Evolutionary conservation across 1,140 invertebrate genomes (phyloP).

Genomic region (Drosophila orena): DNA sequence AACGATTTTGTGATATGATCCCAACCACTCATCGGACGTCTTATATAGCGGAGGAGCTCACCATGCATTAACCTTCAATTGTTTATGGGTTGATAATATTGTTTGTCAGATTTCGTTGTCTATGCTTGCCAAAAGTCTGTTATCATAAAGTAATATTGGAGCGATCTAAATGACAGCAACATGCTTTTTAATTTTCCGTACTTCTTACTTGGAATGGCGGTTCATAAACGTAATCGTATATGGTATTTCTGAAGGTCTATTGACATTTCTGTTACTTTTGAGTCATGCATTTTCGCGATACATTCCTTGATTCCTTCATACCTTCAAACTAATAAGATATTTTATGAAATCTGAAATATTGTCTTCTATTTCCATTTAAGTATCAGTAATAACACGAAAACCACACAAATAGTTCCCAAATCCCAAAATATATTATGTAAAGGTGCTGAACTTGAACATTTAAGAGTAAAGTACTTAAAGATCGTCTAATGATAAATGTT

Average conservation of each 20-base stretch:
- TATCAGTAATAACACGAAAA: too few relatives aligned
- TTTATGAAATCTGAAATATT: too few relatives aligned
- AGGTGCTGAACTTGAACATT: too few relatives aligned
- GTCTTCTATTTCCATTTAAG: too few relatives aligned
- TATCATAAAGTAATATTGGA: slow-evolving; percentile 60
- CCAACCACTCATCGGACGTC: not conserved
- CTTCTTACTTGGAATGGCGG: not conserved
- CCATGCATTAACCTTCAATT: slow-evolving; percentile 22
- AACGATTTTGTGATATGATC: slow-evolving; percentile 27
- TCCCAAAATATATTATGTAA: too few relatives aligned
- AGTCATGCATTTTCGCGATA: not conserved
- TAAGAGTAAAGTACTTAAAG: too few relatives aligned
- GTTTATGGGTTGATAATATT: slow-evolving; percentile 56
- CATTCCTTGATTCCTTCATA: too few relatives aligned
- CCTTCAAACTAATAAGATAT: too few relatives aligned
- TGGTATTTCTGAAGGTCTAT: slow-evolving; percentile 4
- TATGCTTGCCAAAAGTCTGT: slow-evolving; percentile 20
- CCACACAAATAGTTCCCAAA: too few relatives aligned
- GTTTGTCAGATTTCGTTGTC: slow-evolving; percentile 29
- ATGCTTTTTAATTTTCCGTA: slow-evolving; percentile 3
- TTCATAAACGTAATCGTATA: not conserved
- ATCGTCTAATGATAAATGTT: not conserved
- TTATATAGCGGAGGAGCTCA: slow-evolving; percentile 48
- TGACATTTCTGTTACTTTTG: not conserved
- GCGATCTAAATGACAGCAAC: slow-evolving; percentile 11